Conservation (phyloP, 2,113 vertebrate species). For the Myanophis thanlyinensis region DNA sequence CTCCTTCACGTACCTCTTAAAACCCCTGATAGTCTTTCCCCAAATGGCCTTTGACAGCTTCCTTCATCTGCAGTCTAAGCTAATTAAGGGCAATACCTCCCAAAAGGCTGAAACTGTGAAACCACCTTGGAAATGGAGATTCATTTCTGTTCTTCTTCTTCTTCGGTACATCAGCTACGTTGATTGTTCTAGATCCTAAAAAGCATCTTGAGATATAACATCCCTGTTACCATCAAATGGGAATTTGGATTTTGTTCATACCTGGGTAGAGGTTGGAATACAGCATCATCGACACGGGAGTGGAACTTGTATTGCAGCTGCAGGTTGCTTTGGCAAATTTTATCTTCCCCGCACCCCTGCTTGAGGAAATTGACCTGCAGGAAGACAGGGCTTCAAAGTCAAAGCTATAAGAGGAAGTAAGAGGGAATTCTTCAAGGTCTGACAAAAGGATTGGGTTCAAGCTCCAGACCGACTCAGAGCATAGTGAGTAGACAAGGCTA, state of each 20-base stretch:
- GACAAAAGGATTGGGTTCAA: background rate
- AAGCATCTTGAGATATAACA: background rate
- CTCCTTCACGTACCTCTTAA: background rate
- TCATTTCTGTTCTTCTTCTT: too few relatives aligned
- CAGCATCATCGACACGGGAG: constrained; percentile 69
- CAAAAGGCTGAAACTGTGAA: background rate
- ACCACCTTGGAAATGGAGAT: background rate
- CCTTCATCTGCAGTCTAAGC: background rate
- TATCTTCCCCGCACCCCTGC: constrained; percentile 89
- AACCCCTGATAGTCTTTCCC: background rate
- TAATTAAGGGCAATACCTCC: background rate
- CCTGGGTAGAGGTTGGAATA: constrained; percentile 85
- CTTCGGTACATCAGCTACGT: background rate
- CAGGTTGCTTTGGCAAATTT: constrained; percentile 93
- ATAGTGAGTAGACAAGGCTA: background rate
- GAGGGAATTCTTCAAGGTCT: background rate
- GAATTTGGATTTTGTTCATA: constrained; percentile 41
- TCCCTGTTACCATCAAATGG: background rate
- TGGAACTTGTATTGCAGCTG: constrained; percentile 80
- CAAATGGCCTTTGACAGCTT: background rate
- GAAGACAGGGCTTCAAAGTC: background rate
- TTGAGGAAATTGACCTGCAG: constrained; percentile 87
- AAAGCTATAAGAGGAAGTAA: background rate
- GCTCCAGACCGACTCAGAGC: background rate
- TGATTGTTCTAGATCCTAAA: background rate